Evolutionary conservation across 2,113 vertebrate species (phyloP).

Genomic region (Peromyscus leucopus): DNA sequence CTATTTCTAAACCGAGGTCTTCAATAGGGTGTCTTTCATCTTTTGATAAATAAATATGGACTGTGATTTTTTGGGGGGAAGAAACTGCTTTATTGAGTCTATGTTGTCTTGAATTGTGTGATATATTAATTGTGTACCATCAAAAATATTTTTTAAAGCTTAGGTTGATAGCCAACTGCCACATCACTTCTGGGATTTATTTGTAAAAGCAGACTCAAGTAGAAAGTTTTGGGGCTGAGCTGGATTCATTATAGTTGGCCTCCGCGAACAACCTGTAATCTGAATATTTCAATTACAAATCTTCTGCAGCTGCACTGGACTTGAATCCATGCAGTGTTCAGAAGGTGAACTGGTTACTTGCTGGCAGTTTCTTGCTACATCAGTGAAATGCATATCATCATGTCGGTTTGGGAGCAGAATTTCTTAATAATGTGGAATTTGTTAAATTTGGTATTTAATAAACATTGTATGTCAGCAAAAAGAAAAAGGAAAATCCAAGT

Average conservation of each 20-base stretch:
- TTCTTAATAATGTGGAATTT: not conserved
- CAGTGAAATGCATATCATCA: not conserved
- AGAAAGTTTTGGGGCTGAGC: not conserved
- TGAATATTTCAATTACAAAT: not conserved
- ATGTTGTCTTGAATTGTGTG: not conserved
- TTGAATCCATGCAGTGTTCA: not conserved
- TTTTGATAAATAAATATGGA: conserved; percentile 53
- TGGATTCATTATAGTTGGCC: not conserved
- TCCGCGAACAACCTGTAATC: not conserved
- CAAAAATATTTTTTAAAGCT: not conserved
- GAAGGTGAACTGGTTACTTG: not conserved
- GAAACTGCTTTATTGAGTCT: conserved; percentile 18
- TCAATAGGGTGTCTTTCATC: conserved; percentile 28
- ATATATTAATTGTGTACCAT: not conserved
- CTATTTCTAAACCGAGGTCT: not conserved
- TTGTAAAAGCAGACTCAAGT: not conserved
- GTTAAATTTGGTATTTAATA: not conserved
- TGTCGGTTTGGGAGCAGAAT: too few relatives aligned
- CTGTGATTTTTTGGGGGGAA: not conserved
- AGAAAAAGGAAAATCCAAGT: not conserved
- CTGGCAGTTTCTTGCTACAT: not conserved
- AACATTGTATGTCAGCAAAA: not conserved
- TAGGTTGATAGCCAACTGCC: not conserved
- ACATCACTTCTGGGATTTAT: not conserved
- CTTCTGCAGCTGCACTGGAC: not conserved